A percentile compares a stretch with the other conserved stretches of the same genome.
Evolutionary conservation across 2,797 vertebrate genomes (phyloP).

Genomic region (Acipenser ruthenus): DNA sequence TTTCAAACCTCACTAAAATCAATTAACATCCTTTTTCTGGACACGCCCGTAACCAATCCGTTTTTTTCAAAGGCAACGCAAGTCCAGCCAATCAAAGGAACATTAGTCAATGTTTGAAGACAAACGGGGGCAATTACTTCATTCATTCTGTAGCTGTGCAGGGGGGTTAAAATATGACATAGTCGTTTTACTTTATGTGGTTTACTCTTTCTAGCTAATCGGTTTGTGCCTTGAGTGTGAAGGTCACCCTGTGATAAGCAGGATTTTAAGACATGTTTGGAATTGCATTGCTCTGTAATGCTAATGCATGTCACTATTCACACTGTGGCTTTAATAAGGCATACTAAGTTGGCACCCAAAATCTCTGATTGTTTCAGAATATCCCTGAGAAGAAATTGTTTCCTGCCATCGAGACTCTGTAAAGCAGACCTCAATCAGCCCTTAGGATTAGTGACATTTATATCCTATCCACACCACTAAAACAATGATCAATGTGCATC

Average conservation of each 20-base stretch:
- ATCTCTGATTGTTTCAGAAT: too few relatives aligned
- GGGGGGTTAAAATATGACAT: background rate
- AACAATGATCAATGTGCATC: too few relatives aligned
- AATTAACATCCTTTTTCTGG: background rate
- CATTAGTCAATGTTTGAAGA: background rate
- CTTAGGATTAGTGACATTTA: too few relatives aligned
- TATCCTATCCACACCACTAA: too few relatives aligned
- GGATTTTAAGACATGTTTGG: slow-evolving; percentile 4
- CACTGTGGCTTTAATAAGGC: too few relatives aligned
- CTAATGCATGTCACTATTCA: too few relatives aligned
- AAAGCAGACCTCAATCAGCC: too few relatives aligned
- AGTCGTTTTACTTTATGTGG: background rate
- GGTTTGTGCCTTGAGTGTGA: background rate
- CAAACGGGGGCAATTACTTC: background rate
- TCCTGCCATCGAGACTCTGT: too few relatives aligned
- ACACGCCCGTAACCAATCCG: background rate
- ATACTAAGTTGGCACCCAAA: too few relatives aligned
- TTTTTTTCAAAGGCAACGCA: background rate
- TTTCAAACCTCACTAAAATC: slow-evolving; percentile 1
- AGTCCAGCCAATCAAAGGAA: background rate
- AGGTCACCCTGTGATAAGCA: slow-evolving; percentile 3
- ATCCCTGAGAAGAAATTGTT: too few relatives aligned
- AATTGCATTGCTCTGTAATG: background rate
- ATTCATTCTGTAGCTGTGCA: background rate
- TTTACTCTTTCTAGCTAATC: slow-evolving; percentile 3